Conservation (phyloP, 1,140 invertebrate species). For the Drosophila albomicans region DNA sequence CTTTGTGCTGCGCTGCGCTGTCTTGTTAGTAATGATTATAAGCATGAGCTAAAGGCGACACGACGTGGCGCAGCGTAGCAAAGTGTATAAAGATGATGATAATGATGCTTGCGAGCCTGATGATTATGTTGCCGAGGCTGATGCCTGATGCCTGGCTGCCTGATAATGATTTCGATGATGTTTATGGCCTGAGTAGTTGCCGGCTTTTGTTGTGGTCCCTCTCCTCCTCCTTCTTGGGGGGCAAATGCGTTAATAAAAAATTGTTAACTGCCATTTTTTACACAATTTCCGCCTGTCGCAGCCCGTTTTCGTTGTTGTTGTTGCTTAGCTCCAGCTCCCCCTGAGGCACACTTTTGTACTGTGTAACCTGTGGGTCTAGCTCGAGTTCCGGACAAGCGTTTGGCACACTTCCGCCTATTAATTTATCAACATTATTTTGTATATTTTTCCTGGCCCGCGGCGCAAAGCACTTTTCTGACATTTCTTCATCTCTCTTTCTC, state of each 20-base stretch:
- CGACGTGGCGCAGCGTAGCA: slow-evolving; percentile 2
- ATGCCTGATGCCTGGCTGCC: slow-evolving; percentile 44
- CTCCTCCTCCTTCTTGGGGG: slow-evolving; percentile 15
- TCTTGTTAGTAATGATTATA: slow-evolving; percentile 71
- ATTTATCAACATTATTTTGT: slow-evolving; percentile 73
- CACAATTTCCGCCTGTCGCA: slow-evolving; percentile 64
- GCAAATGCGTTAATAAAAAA: slow-evolving; percentile 70
- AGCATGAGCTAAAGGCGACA: slow-evolving; percentile 19
- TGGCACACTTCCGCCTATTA: slow-evolving; percentile 61
- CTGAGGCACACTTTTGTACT: slow-evolving; percentile 13
- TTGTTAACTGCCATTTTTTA: slow-evolving; percentile 81
- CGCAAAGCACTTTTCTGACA: slow-evolving; percentile 40
- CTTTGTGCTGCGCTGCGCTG: slow-evolving; percentile 68
- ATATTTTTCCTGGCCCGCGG: slow-evolving; percentile 40
- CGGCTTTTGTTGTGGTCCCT: slow-evolving; percentile 35
- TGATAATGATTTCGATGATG: slow-evolving; percentile 70
- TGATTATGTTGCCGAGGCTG: slow-evolving; percentile 45
- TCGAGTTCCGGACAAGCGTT: slow-evolving; percentile 2
- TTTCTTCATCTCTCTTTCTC: slow-evolving; percentile 20
- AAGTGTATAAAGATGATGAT: slow-evolving; percentile 30
- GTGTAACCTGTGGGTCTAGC: slow-evolving; percentile 41
- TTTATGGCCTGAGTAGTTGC: slow-evolving; percentile 60
- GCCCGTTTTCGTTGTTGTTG: slow-evolving; percentile 14
- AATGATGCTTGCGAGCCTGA: slow-evolving; percentile 29
- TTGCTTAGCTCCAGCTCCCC: neutral